phyloP scores from a whole-genome alignment of 2,797 vertebrate species.

The Spinus pinus region DNA sequence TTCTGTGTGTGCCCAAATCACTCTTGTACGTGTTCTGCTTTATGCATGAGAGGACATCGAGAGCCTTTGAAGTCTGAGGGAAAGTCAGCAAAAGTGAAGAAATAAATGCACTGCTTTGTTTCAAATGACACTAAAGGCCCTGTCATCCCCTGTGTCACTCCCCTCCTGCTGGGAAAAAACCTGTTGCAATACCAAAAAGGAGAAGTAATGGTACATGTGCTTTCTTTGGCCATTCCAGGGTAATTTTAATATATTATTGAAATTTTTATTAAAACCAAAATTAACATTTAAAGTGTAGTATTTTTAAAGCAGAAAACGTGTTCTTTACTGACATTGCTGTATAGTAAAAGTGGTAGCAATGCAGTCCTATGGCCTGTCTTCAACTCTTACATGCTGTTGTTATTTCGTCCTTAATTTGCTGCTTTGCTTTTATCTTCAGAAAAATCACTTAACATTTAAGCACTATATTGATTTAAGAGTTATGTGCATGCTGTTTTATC shows the following conservation, averaged over 20 bases:
- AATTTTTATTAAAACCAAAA: neutral
- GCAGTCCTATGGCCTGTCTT: neutral
- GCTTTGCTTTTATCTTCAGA: neutral
- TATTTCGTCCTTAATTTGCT: neutral
- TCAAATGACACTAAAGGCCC: neutral
- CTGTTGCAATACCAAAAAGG: accelerated
- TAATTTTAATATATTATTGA: neutral
- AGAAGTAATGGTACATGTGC: neutral
- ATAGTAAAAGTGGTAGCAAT: neutral
- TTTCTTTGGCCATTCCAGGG: neutral
- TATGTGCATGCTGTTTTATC: neutral
- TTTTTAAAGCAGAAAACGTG: neutral
- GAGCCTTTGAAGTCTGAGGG: neutral
- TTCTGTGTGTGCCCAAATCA: neutral
- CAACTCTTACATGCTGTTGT: neutral
- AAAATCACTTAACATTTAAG: neutral
- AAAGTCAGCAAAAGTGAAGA: neutral
- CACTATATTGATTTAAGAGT: neutral
- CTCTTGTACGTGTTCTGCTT: neutral
- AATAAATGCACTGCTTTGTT: neutral
- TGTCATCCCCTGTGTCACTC: neutral
- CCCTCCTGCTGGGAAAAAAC: neutral
- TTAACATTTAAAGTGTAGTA: neutral
- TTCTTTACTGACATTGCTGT: neutral
- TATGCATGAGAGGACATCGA: slow-evolving; percentile 7